phyloP scores from a whole-genome alignment of 2,113 vertebrate genomes.

The Panthera leo region DNA sequence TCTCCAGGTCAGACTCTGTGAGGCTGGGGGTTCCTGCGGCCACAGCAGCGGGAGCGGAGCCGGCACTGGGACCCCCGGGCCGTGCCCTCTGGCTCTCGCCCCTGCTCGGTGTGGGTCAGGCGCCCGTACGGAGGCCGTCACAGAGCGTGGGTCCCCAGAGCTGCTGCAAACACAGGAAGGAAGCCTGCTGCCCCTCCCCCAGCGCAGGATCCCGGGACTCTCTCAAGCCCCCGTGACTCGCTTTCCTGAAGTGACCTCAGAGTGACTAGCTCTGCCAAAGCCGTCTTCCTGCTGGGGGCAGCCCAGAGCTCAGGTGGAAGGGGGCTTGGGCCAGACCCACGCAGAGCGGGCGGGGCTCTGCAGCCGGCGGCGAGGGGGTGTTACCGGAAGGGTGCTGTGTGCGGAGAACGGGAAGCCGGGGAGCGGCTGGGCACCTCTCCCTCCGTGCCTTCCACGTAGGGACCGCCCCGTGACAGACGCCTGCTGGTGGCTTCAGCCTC shows the following conservation, averaged over 20 bases:
- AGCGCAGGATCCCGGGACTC: rapidly evolving
- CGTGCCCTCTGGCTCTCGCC: too few relatives aligned
- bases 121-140: not conserved
- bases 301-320: not conserved
- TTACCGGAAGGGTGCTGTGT: too few relatives aligned
- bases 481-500: not conserved
- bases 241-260: not conserved
- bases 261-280: not conserved
- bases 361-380: too few relatives aligned
- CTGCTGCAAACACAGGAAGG: not conserved
- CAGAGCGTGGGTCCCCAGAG: not conserved
- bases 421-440: not conserved
- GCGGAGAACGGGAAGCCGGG: not conserved
- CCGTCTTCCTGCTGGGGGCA: not conserved
- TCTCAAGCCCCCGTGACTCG: rapidly evolving
- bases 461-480: not conserved
- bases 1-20: not conserved
- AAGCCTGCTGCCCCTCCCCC: rapidly evolving
- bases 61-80: not conserved
- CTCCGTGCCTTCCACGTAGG: rapidly evolving
- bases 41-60: not conserved
- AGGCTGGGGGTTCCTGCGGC: not conserved
- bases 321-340: not conserved
- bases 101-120: not conserved
- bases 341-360: too few relatives aligned